Conservation (phyloP, 2,888 invertebrate genomes). For the Brachynemurus nebulosus region DNA sequence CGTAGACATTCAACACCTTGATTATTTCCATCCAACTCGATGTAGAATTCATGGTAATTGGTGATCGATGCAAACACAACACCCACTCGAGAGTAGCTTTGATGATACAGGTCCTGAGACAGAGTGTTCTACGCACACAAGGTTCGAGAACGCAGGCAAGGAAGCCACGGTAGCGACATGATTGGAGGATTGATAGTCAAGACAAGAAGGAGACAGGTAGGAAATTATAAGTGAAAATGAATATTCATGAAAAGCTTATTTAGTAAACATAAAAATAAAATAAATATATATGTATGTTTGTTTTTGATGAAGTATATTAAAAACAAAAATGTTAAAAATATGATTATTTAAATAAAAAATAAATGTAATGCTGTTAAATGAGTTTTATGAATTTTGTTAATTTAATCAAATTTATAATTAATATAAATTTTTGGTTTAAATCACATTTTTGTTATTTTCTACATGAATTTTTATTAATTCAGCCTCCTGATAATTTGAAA, state of each 20-base stretch:
- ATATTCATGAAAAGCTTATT: constrained; percentile 4
- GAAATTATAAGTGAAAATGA: constrained; percentile 7
- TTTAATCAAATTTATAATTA: too few relatives aligned
- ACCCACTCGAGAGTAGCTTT: constrained; percentile 80
- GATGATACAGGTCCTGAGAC: constrained; percentile 79
- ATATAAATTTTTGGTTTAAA: too few relatives aligned
- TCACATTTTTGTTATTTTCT: too few relatives aligned
- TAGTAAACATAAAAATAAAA: not conserved
- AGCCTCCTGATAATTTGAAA: too few relatives aligned
- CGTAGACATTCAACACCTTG: constrained; percentile 82
- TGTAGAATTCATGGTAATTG: constrained; percentile 90
- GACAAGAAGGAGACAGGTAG: not conserved
- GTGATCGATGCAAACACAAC: constrained; percentile 88
- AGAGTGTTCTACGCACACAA: constrained; percentile 36
- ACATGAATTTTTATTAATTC: too few relatives aligned
- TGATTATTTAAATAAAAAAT: too few relatives aligned
- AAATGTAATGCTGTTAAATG: too few relatives aligned
- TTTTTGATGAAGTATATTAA: too few relatives aligned
- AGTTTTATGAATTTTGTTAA: too few relatives aligned
- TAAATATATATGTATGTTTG: too few relatives aligned
- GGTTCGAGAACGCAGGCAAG: constrained; percentile 6
- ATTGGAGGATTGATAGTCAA: not conserved
- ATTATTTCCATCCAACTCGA: constrained; percentile 82
- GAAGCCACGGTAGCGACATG: constrained; percentile 1
- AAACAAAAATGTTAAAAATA: too few relatives aligned